Base-by-base conservation (phyloP, 2,888 invertebrate genomes). In the Coecobrya sp. region DNA sequence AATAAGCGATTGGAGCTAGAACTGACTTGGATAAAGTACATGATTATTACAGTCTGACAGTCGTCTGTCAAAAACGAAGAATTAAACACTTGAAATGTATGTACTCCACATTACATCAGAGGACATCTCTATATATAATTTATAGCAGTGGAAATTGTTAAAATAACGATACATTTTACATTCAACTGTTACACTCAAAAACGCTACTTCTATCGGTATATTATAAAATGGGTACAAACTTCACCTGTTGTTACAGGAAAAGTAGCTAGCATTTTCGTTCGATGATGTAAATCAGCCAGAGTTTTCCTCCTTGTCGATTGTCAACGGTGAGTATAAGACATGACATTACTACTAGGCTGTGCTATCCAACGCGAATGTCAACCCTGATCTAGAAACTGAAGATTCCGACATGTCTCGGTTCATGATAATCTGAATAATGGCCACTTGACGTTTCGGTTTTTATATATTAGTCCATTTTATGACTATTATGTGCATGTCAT, bases 371-470 rank as follows among this genome's bases (percentile, higher is more conserved):
- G 42, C 36, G 70, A 36, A 36, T 70, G 70, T 86, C 86, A 70
- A 86, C 62, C 65, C 49, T 86, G 86, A 86, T 86, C 86, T 86
- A 86, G 52, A 70, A 70, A 86, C 70, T 70, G 1, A 19, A 52
- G 70, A 86, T 70, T 27, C 52, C 30, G 52, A 36, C n/a, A 85
- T 52, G 70, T 70, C 52, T 42, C n/a, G 0, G 52, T 62, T 68
- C 49, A 65, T 49, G 70, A 86, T 68, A 68, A 65, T 45, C 85
- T 85, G 86, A 70, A 16, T 62, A 30, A 86, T 86, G 86, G 27
- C 62, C 85, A 55, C 19, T 8, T 65, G 65, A 49, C 45, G 25
- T 68, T 68, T 65, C 10, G 49, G 36, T 16, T 16, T 82, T 81
- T 81, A 55, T 4, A 76, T 45, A 76, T 76, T 52, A 70, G 70